A percentile compares a stretch with the other conserved stretches of the same genome.
Conservation (phyloP, 2,888 invertebrate species). For the Pachymerium ferrugineum region DNA sequence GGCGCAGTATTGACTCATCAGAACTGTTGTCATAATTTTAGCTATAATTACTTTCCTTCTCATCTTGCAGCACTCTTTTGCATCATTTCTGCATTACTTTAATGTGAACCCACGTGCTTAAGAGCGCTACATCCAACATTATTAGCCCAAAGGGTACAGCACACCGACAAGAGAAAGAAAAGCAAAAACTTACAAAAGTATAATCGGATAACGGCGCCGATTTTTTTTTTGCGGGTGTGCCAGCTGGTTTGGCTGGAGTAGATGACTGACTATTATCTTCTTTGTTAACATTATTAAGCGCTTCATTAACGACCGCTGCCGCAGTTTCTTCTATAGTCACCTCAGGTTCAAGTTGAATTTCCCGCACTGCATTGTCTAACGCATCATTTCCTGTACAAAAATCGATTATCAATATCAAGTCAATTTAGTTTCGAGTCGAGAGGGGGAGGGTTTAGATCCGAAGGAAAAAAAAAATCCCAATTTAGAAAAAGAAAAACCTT, state of each 20-base stretch:
- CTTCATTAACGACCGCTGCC: too few species aligned
- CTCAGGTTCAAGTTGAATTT: not conserved
- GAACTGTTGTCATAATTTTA: too few species aligned
- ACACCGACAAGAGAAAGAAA: too few species aligned
- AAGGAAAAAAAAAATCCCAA: not conserved
- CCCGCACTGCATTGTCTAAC: not conserved
- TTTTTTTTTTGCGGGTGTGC: not conserved
- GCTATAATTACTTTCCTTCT: too few species aligned
- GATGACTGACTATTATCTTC: not conserved
- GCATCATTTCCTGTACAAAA: not conserved
- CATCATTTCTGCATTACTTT: too few species aligned
- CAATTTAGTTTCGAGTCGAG: not conserved
- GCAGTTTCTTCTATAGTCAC: not conserved
- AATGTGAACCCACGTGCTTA: too few species aligned
- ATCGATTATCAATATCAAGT: conserved; percentile 13
- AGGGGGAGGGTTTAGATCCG: too few species aligned
- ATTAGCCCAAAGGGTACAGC: too few species aligned
- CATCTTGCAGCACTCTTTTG: too few species aligned
- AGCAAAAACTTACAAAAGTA: not conserved
- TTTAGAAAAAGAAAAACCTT: not conserved
- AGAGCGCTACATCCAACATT: too few species aligned
- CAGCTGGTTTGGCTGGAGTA: not conserved
- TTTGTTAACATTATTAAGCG: not conserved
- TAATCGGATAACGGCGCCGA: too few species aligned
- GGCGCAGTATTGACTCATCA: too few species aligned